Base-by-base conservation (phyloP, 2,797 vertebrate species). In the Sebastes oblongus region DNA sequence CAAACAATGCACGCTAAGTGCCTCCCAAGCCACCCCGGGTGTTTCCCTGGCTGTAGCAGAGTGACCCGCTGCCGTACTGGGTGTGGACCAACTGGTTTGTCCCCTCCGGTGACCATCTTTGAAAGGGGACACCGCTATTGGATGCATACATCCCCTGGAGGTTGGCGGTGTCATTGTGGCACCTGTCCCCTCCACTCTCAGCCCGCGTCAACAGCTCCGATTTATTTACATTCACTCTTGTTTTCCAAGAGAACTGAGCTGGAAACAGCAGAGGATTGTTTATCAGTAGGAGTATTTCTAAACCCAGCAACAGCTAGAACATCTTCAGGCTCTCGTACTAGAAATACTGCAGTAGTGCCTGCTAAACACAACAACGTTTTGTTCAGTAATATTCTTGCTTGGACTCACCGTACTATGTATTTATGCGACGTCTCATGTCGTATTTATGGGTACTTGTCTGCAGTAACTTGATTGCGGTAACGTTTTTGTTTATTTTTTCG, bases 171-270 rank as follows among this genome's bases (percentile, higher is more conserved):
- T 93, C 92, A 90, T 88, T 82, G 89, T 88, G 82, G 84, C 94
- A 95, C 95, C 94, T 95, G 93, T 95, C 93, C 82, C 77, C 78
- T 90, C 90, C 79, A 83, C 91, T 94, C 94, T 89, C 81, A 24
- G 78, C 50, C 60, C 11, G 39, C 80, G 90, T 93, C 91, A 91
- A 79, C 92, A 86, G 85, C 89, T 85, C 86, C 69, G 82, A 91
- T 94, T 92, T 94, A 92, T 93, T 93, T 88, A 91, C 84, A 91
- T 94, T 91, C 90, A 76, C 86, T 80, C 81, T 89, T 87, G 66
- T 92, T 93, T 88, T 84, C 81, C 84, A 29, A 29, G 52, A 46
- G 78, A 81, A 71, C 66, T 59, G 72, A 73, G 36, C 68, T 62
- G 73, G 72, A 75, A 82, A 75, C 54, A 1, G 54, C 30, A 22